phyloP scores from a whole-genome alignment of 1,140 invertebrate genomes.

The Scaptomyza pallida region DNA sequence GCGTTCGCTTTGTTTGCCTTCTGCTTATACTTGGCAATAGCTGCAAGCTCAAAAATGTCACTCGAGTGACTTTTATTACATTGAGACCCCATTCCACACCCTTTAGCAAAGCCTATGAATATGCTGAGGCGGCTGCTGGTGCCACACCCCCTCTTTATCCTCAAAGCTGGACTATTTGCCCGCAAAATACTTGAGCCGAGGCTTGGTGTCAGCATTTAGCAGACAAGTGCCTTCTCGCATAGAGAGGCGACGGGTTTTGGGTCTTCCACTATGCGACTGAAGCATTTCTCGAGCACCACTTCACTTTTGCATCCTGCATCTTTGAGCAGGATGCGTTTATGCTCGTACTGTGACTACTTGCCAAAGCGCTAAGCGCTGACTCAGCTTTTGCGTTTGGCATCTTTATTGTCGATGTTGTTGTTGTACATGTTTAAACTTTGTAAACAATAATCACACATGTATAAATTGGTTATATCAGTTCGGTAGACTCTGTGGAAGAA shows the following conservation, averaged over 20 bases:
- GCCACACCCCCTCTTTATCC: not conserved
- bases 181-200: conserved; percentile 74
- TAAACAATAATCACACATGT: conserved; percentile 35
- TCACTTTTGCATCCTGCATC: conserved; percentile 59
- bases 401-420: not conserved
- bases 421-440: conserved; percentile 16
- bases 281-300: conserved; percentile 52
- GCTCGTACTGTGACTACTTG: conserved; percentile 18
- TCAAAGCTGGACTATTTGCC: conserved; percentile 65
- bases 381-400: conserved; percentile 20
- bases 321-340: conserved; percentile 53
- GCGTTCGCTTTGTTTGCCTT: conserved; percentile 70
- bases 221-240: conserved; percentile 60
- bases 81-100: conserved; percentile 8
- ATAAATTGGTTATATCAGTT: conserved; percentile 31
- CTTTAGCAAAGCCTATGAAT: conserved; percentile 29
- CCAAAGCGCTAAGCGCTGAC: conserved; percentile 36
- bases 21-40: conserved; percentile 56
- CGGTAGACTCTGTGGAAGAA: conserved; percentile 10
- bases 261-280: conserved; percentile 48
- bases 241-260: conserved; percentile 34
- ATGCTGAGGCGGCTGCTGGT: conserved; percentile 4
- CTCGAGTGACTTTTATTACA: conserved; percentile 78
- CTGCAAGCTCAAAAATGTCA: conserved; percentile 79
- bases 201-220: conserved; percentile 79